Evolutionary conservation across 2,113 vertebrate species (phyloP).

Genomic region (Tachysurus fulvidraco): DNA sequence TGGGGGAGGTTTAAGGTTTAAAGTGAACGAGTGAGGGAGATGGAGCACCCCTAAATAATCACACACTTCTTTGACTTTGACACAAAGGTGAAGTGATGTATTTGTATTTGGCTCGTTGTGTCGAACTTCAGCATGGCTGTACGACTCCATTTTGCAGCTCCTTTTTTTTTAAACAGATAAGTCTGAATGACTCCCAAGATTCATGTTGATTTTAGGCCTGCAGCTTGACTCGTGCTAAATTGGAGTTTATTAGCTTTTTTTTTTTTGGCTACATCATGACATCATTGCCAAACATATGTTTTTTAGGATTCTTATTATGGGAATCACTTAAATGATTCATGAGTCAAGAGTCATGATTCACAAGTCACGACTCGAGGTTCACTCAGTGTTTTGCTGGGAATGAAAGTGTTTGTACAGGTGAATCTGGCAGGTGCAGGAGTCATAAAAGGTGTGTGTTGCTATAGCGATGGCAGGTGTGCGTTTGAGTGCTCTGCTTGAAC

Average conservation of each 20-base stretch:
- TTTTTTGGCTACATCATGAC: background rate
- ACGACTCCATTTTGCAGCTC: background rate
- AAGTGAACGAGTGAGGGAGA: background rate
- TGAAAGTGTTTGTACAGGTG: background rate
- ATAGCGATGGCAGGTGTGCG: background rate
- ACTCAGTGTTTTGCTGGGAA: background rate
- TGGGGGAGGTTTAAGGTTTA: background rate
- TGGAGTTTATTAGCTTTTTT: background rate
- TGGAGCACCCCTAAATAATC: background rate
- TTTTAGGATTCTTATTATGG: background rate
- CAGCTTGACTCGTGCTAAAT: background rate
- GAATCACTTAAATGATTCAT: background rate
- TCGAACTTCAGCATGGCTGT: background rate
- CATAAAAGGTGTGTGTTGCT: constrained; percentile 7
- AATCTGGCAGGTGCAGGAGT: constrained; percentile 7
- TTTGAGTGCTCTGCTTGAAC: background rate
- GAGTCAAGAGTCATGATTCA: background rate
- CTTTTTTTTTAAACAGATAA: background rate
- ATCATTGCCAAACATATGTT: background rate
- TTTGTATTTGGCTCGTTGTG: background rate
- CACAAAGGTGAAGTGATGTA: background rate
- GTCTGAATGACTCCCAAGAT: background rate
- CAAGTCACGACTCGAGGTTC: background rate
- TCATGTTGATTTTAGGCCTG: background rate
- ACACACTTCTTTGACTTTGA: background rate